Evolutionary conservation across 2,113 vertebrate species (phyloP).

Genomic region (Tetrao urogallus): DNA sequence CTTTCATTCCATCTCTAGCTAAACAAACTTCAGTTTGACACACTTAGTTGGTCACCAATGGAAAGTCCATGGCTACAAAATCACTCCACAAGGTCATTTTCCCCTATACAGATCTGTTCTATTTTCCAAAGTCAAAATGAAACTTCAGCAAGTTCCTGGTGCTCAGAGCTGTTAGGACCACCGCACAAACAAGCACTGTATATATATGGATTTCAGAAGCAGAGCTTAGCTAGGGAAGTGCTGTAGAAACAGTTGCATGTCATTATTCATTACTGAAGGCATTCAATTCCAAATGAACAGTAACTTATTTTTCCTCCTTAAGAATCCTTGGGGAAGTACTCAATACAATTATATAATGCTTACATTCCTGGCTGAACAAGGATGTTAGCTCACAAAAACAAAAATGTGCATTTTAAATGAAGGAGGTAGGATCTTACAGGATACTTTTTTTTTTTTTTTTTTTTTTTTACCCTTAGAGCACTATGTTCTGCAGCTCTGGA

Average conservation of each 20-base stretch:
- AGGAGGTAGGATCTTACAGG: background rate
- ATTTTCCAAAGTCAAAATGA: background rate
- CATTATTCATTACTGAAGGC: background rate
- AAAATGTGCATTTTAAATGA: background rate
- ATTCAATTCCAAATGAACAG: background rate
- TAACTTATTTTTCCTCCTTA: background rate
- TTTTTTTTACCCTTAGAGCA: background rate
- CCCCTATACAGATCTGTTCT: background rate
- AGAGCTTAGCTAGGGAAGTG: background rate
- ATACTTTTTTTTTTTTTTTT: background rate
- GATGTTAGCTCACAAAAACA: background rate
- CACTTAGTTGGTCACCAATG: background rate
- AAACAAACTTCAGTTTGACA: conserved; percentile 18
- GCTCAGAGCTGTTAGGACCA: background rate
- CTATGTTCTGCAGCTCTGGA: background rate
- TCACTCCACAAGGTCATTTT: background rate
- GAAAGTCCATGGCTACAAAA: conserved; percentile 7
- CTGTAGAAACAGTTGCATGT: background rate
- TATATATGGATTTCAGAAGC: background rate
- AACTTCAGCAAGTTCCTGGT: background rate
- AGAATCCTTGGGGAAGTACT: background rate
- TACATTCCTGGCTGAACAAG: background rate
- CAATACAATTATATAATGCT: background rate
- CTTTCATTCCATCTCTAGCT: background rate
- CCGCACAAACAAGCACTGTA: background rate